Percentiles rank a stretch among this genome's conserved stretches.
phyloP scores from a whole-genome alignment of 2,797 vertebrate species.

The Enteromius trimaculatus region DNA sequence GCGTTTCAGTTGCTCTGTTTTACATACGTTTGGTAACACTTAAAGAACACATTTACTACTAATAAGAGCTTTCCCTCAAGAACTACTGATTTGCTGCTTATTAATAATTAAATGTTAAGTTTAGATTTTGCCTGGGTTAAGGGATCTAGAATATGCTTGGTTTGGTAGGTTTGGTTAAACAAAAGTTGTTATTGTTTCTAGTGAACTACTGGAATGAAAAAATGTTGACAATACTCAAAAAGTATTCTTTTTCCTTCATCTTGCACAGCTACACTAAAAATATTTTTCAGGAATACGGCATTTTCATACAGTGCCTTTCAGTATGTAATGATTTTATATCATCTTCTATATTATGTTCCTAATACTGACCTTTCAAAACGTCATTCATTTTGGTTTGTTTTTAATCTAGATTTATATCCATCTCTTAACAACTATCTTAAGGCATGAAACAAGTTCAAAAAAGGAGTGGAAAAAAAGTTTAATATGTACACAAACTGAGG shows the following conservation, averaged over 20 bases:
- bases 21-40: neutral
- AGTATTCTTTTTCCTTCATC: neutral
- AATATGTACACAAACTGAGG: neutral
- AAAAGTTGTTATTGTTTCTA: neutral
- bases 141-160: neutral
- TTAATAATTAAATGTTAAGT: neutral
- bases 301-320: neutral
- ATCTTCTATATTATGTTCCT: neutral
- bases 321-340: neutral
- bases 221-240: neutral
- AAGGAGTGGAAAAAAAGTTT: constrained; percentile 7
- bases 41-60: neutral
- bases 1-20: neutral
- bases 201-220: neutral
- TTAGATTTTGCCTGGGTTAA: neutral
- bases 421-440: neutral
- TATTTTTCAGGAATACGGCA: neutral
- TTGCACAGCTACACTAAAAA: neutral
- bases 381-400: neutral
- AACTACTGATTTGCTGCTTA: neutral
- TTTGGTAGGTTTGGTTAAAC: neutral
- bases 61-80: neutral
- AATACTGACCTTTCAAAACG: neutral
- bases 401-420: too few relatives aligned
- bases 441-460: neutral